Conservation (phyloP, 1,140 invertebrate species). For the Drosophila albomicans region DNA sequence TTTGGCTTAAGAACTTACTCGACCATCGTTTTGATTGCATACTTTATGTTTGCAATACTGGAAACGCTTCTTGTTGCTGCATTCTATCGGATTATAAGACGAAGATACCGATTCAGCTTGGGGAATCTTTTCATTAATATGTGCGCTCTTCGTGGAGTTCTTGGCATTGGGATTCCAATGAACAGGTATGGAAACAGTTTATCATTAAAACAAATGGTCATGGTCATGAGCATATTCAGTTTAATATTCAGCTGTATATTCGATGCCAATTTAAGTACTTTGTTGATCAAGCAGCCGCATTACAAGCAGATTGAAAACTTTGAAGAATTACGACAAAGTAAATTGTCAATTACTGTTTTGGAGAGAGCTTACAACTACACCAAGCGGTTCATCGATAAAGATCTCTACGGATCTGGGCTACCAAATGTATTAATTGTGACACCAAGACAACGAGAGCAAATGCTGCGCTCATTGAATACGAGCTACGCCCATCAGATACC, state of each 20-base stretch:
- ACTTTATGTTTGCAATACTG: constrained; percentile 22
- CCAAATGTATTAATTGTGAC: background rate
- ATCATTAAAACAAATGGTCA: constrained; percentile 30
- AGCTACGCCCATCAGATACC: constrained; percentile 8
- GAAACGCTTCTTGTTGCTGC: constrained; percentile 26
- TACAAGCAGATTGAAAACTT: constrained; percentile 14
- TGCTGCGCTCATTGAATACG: constrained; percentile 6
- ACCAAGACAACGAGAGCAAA: background rate
- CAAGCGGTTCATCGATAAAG: background rate
- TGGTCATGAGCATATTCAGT: constrained; percentile 44
- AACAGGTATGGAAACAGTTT: background rate
- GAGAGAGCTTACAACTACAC: too few relatives aligned
- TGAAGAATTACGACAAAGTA: constrained; percentile 41
- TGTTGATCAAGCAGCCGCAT: constrained; percentile 26
- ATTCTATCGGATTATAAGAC: background rate
- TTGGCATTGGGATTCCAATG: constrained; percentile 32
- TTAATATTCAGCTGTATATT: constrained; percentile 39
- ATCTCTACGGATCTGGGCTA: background rate
- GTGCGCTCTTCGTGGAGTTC: constrained; percentile 36
- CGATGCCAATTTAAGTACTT: constrained; percentile 44
- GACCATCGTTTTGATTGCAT: constrained; percentile 9
- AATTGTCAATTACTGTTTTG: constrained; percentile 4
- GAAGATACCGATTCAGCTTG: background rate
- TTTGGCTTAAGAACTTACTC: background rate
- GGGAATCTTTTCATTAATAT: constrained; percentile 29